Evolutionary conservation across 2,113 vertebrate genomes (phyloP), one percentile per base, ranked within the genome.

Genomic region (Colaptes auratus): DNA sequence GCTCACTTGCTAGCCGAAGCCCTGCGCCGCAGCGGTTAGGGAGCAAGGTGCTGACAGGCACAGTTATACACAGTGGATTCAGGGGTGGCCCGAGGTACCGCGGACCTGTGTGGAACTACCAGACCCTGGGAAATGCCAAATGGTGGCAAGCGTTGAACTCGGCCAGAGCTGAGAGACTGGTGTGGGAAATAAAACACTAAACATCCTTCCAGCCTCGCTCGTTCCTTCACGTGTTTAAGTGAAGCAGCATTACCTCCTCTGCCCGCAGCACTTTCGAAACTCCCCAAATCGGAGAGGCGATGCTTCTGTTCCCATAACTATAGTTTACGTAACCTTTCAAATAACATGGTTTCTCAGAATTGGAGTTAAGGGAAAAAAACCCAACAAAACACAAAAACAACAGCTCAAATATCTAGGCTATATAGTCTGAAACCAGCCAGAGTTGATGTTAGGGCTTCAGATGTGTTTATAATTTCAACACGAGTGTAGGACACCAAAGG

Each of bases 11-110:
- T n/a, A 31, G 7, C 4, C 3, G 5, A 12, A 59, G 15, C 21
- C 9, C 6, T 2, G 0, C 3, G 50, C 5, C 0, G 15, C 75
- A 18, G 55, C 2, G 7, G 42, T 30, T 0, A 1, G 1, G 2
- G 31, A 2, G 19, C 9, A 35, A 5, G 12, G 20, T 4, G 19
- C 12, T 7, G 2, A 6, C 2, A 4, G 46, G 39, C n/a, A 12
- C 20, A 4, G 44, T 15, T 6, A 2, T 5, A 14, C 65, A n/a
- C 66, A 2, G 1, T 0, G 5, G 33, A 30, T 16, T 8, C 6
- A 2, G 7, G 10, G 6, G 11, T 13, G 12, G 9, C 33, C 8
- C 30, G 0, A 1, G 35, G 28, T 15, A 4, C 2, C 0, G 6
- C 13, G 19, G 12, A 5, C 3, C 15, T 14, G 12, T 4, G n/a